Conservation (phyloP, 2,888 invertebrate species). For the Lasius platythorax region DNA sequence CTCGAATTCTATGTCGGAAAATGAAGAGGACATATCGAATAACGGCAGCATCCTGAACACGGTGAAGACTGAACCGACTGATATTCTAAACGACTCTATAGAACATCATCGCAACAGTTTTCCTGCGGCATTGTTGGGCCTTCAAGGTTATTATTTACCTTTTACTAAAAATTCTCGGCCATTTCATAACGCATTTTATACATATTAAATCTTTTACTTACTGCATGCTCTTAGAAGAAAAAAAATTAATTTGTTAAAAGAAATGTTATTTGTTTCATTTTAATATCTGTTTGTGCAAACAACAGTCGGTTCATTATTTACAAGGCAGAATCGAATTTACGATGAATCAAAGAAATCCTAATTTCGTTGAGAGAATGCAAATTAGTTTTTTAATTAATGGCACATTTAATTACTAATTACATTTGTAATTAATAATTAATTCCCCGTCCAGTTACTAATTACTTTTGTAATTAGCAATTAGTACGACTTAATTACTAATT, state of each 20-base stretch:
- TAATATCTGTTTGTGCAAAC: neutral
- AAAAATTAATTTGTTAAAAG: neutral
- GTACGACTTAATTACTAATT: slow-evolving; percentile 54
- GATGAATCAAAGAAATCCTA: slow-evolving; percentile 34
- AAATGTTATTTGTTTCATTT: neutral
- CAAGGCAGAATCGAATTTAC: slow-evolving; percentile 16
- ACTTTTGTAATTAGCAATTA: slow-evolving; percentile 59
- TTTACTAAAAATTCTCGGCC: neutral
- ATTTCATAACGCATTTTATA: neutral
- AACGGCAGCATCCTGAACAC: slow-evolving; percentile 93
- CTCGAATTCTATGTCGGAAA: slow-evolving; percentile 89
- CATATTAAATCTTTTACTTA: neutral
- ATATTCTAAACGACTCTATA: slow-evolving; percentile 89
- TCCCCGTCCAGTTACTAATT: slow-evolving; percentile 56
- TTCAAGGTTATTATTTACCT: slow-evolving; percentile 89
- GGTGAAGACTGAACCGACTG: slow-evolving; percentile 92
- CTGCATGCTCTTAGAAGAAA: neutral
- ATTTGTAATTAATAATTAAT: slow-evolving; percentile 60
- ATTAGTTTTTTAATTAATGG: slow-evolving; percentile 54
- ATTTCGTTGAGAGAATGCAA: slow-evolving; percentile 21
- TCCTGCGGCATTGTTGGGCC: slow-evolving; percentile 92
- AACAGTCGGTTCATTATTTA: slow-evolving; percentile 15
- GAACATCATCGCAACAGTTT: slow-evolving; percentile 91
- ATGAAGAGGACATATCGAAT: slow-evolving; percentile 85
- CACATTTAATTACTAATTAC: slow-evolving; percentile 60